A percentile compares a stretch with the other conserved stretches of the same genome.
phyloP scores from a whole-genome alignment of 1,140 invertebrate genomes.

The Propsilocerus akamusi region DNA sequence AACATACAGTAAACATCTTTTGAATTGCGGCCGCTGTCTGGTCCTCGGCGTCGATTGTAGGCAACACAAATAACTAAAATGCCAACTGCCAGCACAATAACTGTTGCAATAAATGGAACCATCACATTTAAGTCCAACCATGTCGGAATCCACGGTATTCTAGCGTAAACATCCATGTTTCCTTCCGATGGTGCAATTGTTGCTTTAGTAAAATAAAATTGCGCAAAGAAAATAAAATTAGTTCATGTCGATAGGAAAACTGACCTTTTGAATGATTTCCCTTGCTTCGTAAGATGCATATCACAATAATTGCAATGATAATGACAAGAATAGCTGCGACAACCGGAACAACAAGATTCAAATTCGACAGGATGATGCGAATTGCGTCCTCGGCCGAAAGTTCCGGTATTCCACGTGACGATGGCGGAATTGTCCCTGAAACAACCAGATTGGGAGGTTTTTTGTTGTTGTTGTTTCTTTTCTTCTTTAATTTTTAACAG shows the following conservation, averaged over 20 bases:
- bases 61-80: slow-evolving; percentile 78
- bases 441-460: slow-evolving; percentile 20
- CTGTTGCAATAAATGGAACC: slow-evolving; percentile 63
- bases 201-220: slow-evolving; percentile 31
- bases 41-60: slow-evolving; percentile 52
- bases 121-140: slow-evolving; percentile 76
- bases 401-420: slow-evolving; percentile 62
- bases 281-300: slow-evolving; percentile 70
- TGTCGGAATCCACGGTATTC: slow-evolving; percentile 51
- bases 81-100: slow-evolving; percentile 72
- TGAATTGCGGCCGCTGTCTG: slow-evolving; percentile 63
- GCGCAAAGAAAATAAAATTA: slow-evolving; percentile 13
- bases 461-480: slow-evolving; percentile 8
- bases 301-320: slow-evolving; percentile 77
- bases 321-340: slow-evolving; percentile 78
- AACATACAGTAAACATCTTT: slow-evolving; percentile 44
- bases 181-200: slow-evolving; percentile 58
- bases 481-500: background rate
- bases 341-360: slow-evolving; percentile 87
- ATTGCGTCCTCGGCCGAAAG: slow-evolving; percentile 58
- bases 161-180: slow-evolving; percentile 38
- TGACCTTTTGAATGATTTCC: slow-evolving; percentile 68
- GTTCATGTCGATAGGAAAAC: slow-evolving; percentile 17
- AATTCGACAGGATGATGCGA: slow-evolving; percentile 65
- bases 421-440: slow-evolving; percentile 87